Conservation (phyloP, 2,888 invertebrate genomes). For the Melieria omissa region DNA sequence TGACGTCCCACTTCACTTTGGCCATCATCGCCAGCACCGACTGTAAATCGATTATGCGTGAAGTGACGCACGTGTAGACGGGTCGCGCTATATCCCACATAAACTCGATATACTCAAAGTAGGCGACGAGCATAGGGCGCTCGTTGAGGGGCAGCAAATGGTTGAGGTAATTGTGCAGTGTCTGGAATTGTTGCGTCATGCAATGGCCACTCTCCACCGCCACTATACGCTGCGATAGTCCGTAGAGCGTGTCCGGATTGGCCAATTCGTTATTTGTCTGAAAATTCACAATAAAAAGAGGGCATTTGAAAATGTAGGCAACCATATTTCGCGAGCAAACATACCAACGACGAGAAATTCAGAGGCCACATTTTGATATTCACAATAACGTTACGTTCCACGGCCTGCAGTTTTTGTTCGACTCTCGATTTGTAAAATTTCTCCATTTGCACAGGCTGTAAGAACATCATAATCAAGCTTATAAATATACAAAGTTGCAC, state of each 20-base stretch:
- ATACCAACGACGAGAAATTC: constrained; percentile 65
- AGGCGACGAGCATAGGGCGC: constrained; percentile 75
- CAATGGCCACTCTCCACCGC: constrained; percentile 94
- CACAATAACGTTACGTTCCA: constrained; percentile 76
- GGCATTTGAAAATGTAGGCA: neutral
- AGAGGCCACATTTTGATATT: constrained; percentile 66
- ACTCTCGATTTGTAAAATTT: constrained; percentile 71
- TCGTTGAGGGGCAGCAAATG: constrained; percentile 81
- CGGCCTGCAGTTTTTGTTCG: constrained; percentile 79
- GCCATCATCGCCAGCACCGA: constrained; percentile 86
- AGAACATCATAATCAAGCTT: constrained; percentile 9
- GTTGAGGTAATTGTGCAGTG: constrained; percentile 86
- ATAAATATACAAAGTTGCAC: neutral
- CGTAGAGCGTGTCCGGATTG: constrained; percentile 80
- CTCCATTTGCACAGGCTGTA: constrained; percentile 70
- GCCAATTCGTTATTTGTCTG: constrained; percentile 74
- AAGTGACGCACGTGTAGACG: constrained; percentile 87
- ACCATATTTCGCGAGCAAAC: neutral
- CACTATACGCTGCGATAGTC: constrained; percentile 86
- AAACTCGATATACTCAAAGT: constrained; percentile 67
- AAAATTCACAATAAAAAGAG: constrained; percentile 8
- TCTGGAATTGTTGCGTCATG: constrained; percentile 87
- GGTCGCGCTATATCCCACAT: constrained; percentile 80
- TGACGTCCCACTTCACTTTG: constrained; percentile 93
- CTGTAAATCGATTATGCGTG: constrained; percentile 81